Percentiles rank a stretch among this genome's conserved stretches.
Evolutionary conservation across 2,113 vertebrate species (phyloP).

Genomic region (Salminus brasiliensis): DNA sequence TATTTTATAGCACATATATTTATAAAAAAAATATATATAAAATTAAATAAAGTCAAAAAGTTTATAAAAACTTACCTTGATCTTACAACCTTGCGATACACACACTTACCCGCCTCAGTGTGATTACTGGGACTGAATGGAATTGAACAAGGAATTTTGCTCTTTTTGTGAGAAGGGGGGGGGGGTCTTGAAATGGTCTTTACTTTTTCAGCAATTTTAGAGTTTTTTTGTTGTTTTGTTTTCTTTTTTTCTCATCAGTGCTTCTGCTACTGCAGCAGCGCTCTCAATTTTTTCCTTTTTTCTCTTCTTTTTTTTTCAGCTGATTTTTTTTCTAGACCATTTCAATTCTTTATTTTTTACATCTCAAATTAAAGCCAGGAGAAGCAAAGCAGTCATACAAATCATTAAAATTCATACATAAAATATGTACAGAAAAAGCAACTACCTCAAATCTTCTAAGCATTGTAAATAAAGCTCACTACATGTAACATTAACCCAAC

Average conservation of each 20-base stretch:
- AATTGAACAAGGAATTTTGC: constrained; percentile 74
- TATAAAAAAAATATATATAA: neutral
- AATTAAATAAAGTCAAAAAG: neutral
- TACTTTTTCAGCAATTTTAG: constrained; percentile 63
- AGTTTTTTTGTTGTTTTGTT: constrained; percentile 48
- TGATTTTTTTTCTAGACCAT: constrained; percentile 85
- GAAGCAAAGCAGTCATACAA: constrained; percentile 95
- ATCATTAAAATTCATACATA: constrained; percentile 95
- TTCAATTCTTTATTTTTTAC: constrained; percentile 96
- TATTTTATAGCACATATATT: too few species aligned
- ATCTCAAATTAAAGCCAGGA: constrained; percentile 86
- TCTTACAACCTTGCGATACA: too few species aligned
- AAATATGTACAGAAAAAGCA: constrained; percentile 95
- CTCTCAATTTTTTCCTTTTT: constrained; percentile 40
- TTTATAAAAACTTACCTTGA: constrained; percentile 19
- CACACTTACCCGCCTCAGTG: neutral
- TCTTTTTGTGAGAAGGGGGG: constrained; percentile 86
- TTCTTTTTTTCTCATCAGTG: constrained; percentile 56
- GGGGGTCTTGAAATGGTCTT: constrained; percentile 85
- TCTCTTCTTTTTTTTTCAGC: constrained; percentile 66
- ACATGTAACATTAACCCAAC: constrained; percentile 73
- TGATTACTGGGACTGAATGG: neutral
- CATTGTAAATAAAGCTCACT: constrained; percentile 85
- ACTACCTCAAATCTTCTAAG: constrained; percentile 77
- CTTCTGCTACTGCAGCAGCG: constrained; percentile 56